Evolutionary conservation across 2,888 invertebrate genomes (phyloP), one percentile per base, ranked within the genome.

Genomic region (Conchocele bisecta): DNA sequence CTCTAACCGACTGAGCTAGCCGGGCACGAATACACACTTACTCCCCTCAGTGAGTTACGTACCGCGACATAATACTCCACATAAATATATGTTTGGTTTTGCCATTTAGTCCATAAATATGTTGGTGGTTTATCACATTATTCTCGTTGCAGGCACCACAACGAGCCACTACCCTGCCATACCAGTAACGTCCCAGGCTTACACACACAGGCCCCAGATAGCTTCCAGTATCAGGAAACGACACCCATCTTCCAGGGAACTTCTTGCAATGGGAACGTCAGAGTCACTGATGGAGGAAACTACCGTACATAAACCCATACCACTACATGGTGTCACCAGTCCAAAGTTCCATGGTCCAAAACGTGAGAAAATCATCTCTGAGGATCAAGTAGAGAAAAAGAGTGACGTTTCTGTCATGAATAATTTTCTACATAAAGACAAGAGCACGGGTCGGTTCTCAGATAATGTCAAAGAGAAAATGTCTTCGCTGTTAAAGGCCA

Each of bases 211-310:
- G 7, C 83, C 83, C 15, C 28, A 53, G 6, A 77, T 85, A 26
- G 63, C 80, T 17, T 37, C 72, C 15, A 70, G 70, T 29, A 75
- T 81, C n/a, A 65, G 59, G 56, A 78, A 70, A 65, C 68, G 70
- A 46, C 71, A 75, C 26, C 81, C 80, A 24, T 73, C 81, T 22
- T 67, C 81, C 17, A 26, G 68, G 29, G 82, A 82, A 31, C 63
- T 84, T 11, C 68, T 85, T 3, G 59, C 48, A n/a, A 35, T 75
- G 24, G 85, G 84, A 24, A 85, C 85, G 15, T 15, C 31, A 29
- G 51, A 51, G 15, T 31, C 9, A 3, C 35, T 22, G 1, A 20
- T 2, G 4, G 6, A 20, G 6, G 33, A 31, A 3, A 20, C 46
- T 5, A 31, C 2, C 15, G n/a, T 17, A 9, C 13, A 33, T 33